Conservation (phyloP, 2,113 vertebrate species). For the Ceyx margarethae region DNA sequence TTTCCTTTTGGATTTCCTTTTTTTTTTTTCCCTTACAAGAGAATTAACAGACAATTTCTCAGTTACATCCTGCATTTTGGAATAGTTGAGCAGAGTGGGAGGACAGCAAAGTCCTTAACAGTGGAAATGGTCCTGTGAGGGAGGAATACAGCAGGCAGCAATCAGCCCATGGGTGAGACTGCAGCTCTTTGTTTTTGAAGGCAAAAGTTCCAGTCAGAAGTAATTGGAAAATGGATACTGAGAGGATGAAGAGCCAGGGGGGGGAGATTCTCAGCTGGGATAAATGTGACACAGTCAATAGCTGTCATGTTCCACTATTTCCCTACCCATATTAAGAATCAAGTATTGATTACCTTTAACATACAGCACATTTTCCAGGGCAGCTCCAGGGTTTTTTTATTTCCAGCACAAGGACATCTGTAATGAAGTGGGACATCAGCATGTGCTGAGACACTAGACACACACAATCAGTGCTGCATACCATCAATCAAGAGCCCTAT, state of each 20-base stretch:
- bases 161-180: neutral
- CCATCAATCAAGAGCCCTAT: neutral
- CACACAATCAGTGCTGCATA: neutral
- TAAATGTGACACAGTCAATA: neutral
- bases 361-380: neutral
- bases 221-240: neutral
- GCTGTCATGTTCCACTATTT: neutral
- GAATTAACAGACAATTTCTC: neutral
- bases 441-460: too few species aligned
- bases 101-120: neutral
- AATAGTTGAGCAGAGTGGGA: neutral
- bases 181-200: neutral
- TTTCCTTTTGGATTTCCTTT: constrained; percentile 30
- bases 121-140: neutral
- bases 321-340: neutral
- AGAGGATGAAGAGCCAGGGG: neutral
- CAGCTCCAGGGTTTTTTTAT: neutral
- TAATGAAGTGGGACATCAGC: neutral
- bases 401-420: neutral
- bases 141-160: neutral
- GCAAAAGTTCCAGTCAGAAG: neutral
- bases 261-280: neutral
- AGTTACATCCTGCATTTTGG: neutral
- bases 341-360: neutral
- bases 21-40: neutral